Conservation (phyloP, 92 coral and sea anemone genomes). For the Paramuricea clavata region DNA sequence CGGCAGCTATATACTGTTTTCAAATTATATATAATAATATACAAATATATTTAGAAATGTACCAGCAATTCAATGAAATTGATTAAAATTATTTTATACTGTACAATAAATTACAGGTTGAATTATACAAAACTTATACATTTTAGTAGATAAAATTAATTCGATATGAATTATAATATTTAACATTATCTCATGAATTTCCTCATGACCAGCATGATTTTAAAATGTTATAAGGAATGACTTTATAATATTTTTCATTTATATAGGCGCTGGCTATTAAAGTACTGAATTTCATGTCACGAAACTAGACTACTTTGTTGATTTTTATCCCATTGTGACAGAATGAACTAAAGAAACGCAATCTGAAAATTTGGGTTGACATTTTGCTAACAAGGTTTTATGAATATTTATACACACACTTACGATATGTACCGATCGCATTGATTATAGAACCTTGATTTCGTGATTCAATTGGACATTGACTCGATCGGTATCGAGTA, state of each 20-base stretch:
- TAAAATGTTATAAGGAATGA: neutral
- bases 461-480: too few relatives aligned
- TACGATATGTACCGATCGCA: too few relatives aligned
- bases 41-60: neutral
- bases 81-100: neutral
- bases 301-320: too few relatives aligned
- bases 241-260: neutral
- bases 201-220: slow-evolving; percentile 13
- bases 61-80: neutral
- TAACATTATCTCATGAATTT: neutral
- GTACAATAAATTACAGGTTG: neutral
- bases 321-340: too few relatives aligned
- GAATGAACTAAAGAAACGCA: too few relatives aligned
- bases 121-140: neutral
- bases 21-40: neutral
- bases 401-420: too few relatives aligned
- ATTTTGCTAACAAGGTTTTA: too few relatives aligned
- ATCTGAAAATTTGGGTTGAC: too few relatives aligned
- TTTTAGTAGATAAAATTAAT: neutral
- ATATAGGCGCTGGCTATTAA: neutral
- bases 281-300: neutral
- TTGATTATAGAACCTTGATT: too few relatives aligned
- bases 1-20: neutral
- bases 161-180: neutral
- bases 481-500: too few relatives aligned